Evolutionary conservation across 2,113 vertebrate genomes (phyloP).

Genomic region (Corynorhinus townsendii): DNA sequence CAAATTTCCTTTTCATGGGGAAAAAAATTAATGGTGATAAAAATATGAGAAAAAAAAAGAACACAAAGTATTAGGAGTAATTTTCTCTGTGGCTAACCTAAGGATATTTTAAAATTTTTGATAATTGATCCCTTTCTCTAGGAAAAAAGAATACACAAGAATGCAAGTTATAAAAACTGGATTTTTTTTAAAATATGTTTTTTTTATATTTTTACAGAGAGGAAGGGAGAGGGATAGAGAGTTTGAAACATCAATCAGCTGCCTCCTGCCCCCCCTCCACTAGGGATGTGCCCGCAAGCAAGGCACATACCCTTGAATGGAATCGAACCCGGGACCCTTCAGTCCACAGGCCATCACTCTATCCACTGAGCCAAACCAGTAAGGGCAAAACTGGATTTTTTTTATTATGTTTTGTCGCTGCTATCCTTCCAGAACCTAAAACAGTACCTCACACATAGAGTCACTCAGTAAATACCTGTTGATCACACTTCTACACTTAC

Average conservation of each 20-base stretch:
- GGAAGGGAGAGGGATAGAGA: too few species aligned
- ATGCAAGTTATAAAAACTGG: not conserved
- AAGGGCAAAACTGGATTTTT: not conserved
- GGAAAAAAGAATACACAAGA: not conserved
- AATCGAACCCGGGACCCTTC: too few species aligned
- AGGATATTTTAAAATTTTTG: not conserved
- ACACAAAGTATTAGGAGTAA: not conserved
- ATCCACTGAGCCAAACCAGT: too few species aligned
- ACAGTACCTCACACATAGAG: not conserved
- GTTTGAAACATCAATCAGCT: too few species aligned
- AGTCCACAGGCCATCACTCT: too few species aligned
- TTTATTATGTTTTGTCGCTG: not conserved
- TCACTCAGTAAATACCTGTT: not conserved
- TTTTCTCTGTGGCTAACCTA: slow-evolving; percentile 9
- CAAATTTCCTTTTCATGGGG: not conserved
- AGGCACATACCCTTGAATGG: too few species aligned
- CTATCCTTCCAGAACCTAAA: not conserved
- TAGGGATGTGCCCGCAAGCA: too few species aligned
- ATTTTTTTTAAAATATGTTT: not conserved
- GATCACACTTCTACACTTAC: not conserved
- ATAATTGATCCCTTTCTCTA: not conserved
- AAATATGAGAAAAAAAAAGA: not conserved
- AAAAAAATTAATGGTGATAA: not conserved
- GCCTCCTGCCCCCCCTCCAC: too few species aligned
- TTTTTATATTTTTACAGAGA: too few species aligned